A percentile compares a stretch with the other conserved stretches of the same genome.
Evolutionary conservation across 1,140 invertebrate species (phyloP).

Genomic region (Bombus confusus): DNA sequence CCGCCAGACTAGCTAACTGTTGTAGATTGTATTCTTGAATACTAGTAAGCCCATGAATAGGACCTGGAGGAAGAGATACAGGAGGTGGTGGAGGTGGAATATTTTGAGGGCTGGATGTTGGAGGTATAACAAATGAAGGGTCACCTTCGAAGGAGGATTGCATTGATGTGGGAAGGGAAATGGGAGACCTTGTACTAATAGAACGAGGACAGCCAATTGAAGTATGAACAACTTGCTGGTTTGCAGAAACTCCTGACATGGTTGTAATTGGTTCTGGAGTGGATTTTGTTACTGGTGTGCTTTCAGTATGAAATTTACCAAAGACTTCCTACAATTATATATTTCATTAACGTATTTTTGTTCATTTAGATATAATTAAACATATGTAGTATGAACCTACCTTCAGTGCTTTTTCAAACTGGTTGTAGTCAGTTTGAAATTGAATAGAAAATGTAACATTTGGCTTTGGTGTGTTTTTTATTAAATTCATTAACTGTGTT

Average conservation of each 20-base stretch:
- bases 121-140: constrained; percentile 77
- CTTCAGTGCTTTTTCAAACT: constrained; percentile 87
- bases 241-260: constrained; percentile 63
- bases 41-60: constrained; percentile 85
- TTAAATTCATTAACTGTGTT: constrained; percentile 89
- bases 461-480: constrained; percentile 90
- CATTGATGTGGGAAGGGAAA: constrained; percentile 87
- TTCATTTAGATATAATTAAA: background rate
- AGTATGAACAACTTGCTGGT: constrained; percentile 75
- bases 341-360: background rate
- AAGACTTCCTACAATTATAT: constrained; percentile 85
- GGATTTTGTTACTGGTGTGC: constrained; percentile 71
- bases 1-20: constrained; percentile 90
- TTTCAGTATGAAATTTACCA: constrained; percentile 88
- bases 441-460: constrained; percentile 90
- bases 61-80: constrained; percentile 77
- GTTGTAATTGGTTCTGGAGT: constrained; percentile 61
- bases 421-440: constrained; percentile 91
- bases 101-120: constrained; percentile 79
- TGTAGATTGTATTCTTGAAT: constrained; percentile 93
- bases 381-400: constrained; percentile 72
- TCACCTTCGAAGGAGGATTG: constrained; percentile 91
- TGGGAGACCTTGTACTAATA: constrained; percentile 85
- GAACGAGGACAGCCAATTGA: constrained; percentile 82
- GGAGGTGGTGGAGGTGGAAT: constrained; percentile 81